phyloP scores from a whole-genome alignment of 2,888 invertebrate species.

The Xanthostigma xanthostigma region DNA sequence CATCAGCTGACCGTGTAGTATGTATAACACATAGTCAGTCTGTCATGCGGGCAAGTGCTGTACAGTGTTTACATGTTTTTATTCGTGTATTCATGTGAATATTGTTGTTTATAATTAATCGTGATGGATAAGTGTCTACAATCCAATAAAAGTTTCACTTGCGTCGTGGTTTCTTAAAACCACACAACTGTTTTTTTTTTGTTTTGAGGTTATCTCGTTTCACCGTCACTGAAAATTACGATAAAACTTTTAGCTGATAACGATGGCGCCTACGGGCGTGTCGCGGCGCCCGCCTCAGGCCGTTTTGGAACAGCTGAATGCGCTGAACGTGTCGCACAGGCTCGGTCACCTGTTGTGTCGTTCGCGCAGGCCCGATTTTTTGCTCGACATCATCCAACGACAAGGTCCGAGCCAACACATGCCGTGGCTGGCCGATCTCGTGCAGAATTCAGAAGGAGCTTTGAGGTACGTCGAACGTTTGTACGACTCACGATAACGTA shows the following conservation, averaged over 20 bases:
- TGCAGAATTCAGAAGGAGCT: conserved; percentile 81
- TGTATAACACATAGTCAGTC: no score
- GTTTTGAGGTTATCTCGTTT: background rate
- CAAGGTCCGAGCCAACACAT: conserved; percentile 59
- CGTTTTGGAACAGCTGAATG: conserved; percentile 65
- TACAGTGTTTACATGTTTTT: no score
- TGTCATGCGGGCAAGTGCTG: no score
- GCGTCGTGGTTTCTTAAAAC: no score
- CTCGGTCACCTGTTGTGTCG: conserved; percentile 81
- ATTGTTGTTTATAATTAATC: no score
- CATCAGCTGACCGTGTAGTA: no score
- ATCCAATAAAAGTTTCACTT: no score
- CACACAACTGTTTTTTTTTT: no score
- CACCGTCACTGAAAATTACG: no score
- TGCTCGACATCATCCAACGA: conserved; percentile 82
- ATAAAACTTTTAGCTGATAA: background rate
- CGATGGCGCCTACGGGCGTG: conserved; percentile 4
- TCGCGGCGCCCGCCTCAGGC: conserved; percentile 22
- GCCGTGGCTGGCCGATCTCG: conserved; percentile 93
- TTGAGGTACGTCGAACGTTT: conserved; percentile 31
- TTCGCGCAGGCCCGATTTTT: conserved; percentile 78
- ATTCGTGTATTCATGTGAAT: no score
- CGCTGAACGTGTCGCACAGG: conserved; percentile 60
- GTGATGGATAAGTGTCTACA: no score
- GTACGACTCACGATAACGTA: background rate